Evolutionary conservation across 2,888 invertebrate genomes (phyloP).

Genomic region (Lithophane leautieri): DNA sequence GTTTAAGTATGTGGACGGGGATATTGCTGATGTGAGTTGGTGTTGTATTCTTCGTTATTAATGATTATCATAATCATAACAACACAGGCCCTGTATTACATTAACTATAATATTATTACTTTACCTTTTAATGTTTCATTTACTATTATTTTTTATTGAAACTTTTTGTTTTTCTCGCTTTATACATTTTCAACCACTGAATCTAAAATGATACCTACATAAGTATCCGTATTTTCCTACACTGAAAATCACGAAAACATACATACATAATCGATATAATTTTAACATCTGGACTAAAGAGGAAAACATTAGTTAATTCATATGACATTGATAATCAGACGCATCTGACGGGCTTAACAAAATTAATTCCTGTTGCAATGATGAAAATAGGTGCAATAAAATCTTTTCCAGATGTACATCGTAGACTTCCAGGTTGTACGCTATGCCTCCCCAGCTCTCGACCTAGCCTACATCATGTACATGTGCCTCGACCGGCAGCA

Average conservation of each 20-base stretch:
- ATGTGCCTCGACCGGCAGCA: conserved; percentile 92
- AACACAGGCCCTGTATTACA: not conserved
- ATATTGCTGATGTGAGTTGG: conserved; percentile 88
- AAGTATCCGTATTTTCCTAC: not conserved
- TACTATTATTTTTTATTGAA: too few relatives aligned
- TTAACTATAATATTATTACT: too few relatives aligned
- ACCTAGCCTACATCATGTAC: conserved; percentile 92
- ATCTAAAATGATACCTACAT: not conserved
- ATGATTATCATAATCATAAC: not conserved
- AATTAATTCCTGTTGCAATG: not conserved
- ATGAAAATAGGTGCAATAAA: not conserved
- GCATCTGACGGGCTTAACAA: too few relatives aligned
- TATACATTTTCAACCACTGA: not conserved
- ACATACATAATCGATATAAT: not conserved
- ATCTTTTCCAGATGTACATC: conserved; percentile 90
- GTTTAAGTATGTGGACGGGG: conserved; percentile 90
- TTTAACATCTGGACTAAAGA: not conserved
- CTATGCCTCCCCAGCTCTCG: conserved; percentile 93
- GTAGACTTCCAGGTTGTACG: conserved; percentile 93
- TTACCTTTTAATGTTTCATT: too few relatives aligned
- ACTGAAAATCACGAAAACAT: not conserved
- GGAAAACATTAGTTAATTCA: not conserved
- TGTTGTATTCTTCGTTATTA: too few relatives aligned
- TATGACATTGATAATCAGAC: not conserved
- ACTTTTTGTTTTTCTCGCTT: not conserved